Conservation (phyloP, 1,140 invertebrate genomes). For the Pogonomyrmex californicus region DNA sequence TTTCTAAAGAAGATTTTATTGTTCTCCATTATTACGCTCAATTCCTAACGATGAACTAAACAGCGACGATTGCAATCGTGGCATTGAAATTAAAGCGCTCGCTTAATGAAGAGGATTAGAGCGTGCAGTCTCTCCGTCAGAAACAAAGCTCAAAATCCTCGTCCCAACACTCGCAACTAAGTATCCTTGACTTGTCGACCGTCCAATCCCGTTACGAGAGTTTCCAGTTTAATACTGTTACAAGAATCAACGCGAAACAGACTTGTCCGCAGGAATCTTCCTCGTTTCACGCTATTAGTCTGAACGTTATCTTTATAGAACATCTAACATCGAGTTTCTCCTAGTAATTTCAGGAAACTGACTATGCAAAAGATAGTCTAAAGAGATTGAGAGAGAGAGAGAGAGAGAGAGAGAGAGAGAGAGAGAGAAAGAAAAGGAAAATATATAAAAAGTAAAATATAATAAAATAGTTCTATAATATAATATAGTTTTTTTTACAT, state of each 20-base stretch:
- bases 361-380: background rate
- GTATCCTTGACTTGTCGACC: constrained; percentile 69
- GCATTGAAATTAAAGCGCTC: constrained; percentile 51
- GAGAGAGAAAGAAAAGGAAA: background rate
- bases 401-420: background rate
- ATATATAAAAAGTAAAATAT: background rate
- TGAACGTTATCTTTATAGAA: constrained; percentile 48
- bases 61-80: constrained; percentile 34
- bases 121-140: constrained; percentile 39
- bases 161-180: constrained; percentile 60
- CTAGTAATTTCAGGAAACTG: background rate
- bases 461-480: background rate
- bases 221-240: constrained; percentile 71
- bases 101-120: constrained; percentile 68
- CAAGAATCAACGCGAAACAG: constrained; percentile 64
- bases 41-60: constrained; percentile 20
- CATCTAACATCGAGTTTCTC: constrained; percentile 9
- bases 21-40: constrained; percentile 1
- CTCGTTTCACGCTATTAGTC: constrained; percentile 43
- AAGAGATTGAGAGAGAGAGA: background rate
- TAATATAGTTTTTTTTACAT: background rate
- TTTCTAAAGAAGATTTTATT: constrained; percentile 13
- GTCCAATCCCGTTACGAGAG: constrained; percentile 70
- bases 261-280: constrained; percentile 47
- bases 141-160: constrained; percentile 65